Base-by-base conservation (phyloP, 2,113 vertebrate species). In the Xiphophorus couchianus region DNA sequence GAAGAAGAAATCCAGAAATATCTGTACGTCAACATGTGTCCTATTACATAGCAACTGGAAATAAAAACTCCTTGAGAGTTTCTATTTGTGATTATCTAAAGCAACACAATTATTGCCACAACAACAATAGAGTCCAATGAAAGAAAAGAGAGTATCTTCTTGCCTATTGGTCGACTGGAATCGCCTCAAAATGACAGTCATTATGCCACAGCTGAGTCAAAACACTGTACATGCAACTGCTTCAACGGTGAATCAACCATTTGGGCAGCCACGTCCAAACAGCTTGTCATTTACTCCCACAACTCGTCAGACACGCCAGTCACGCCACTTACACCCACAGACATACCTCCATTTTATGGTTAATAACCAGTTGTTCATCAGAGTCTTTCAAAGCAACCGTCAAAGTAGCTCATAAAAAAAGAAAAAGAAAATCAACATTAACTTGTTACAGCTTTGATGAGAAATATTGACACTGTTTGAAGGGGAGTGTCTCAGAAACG, bases 101-200 rank as follows among this genome's bases (percentile, higher is more conserved):
- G 4, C 27, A 29, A 10, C 3, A 39, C 22, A 14, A 27, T 25
- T 19, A 37, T 37, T 37, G 35, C 39, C 13, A 3, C 39, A 71
- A 60, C 9, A 37, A 15, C 28, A 69, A 31, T 5, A 5, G 5
- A 54, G 51, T 15, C 25, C 42, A 9, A 29, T 22, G 44, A 54
- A 73, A 44, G 25, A 10, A 39, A 28, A 28, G 13, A 62, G 19
- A 19, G 31, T 6, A 25, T 39, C 30, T 22, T 60, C 33, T 35
- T 27, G 69, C 51, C 12, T 19, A 60, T n/a, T 29, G n/a, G 10
- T 28, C 11, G 44, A n/a, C 42, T 37, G 44, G 44, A 30, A 30
- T 62, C 17, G 29, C 35, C 60, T 30, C 28, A 22, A 72, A 72
- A 62, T 72, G 28, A 42, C n/a, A 62, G 35, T 72, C 60, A 72